These are phyloP conservation scores for Hololepta plana DNA, from an alignment of 2,888 invertebrate species.

Conservation along the genomic window DNA sequence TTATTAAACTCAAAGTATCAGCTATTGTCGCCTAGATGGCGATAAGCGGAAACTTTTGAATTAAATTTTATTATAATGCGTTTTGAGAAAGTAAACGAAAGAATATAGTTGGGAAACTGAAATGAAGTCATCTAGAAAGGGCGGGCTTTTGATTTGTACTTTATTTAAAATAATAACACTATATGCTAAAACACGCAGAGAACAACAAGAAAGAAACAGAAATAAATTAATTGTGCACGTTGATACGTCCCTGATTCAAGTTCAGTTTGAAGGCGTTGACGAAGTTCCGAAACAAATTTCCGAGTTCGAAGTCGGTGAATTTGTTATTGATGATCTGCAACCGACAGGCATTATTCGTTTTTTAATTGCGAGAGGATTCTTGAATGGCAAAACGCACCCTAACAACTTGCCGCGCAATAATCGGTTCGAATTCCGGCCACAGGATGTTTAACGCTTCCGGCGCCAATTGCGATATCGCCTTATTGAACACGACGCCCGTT, in stretches of 20 bases:
- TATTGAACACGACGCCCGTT: slow-evolving; percentile 22
- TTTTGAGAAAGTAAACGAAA: no score
- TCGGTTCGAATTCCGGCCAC: slow-evolving; percentile 26
- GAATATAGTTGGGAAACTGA: no score
- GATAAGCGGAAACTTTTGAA: no score
- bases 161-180: no score
- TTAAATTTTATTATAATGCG: no score
- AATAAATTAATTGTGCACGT: no score
- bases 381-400: slow-evolving; percentile 11
- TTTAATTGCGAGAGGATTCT: slow-evolving; percentile 4
- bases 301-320: slow-evolving; percentile 21
- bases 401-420: slow-evolving; percentile 21
- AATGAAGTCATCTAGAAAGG: no score
- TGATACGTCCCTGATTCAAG: slow-evolving; percentile 12
- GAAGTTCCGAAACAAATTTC: slow-evolving; percentile 21
- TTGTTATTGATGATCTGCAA: slow-evolving; percentile 24
- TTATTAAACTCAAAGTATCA: no score
- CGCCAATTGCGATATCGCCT: slow-evolving; percentile 22
- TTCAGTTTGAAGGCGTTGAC: slow-evolving; percentile 18
- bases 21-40: no score
- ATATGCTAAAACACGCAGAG: no score
- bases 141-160: no score
- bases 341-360: slow-evolving; percentile 7
- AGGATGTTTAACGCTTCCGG: slow-evolving; percentile 25
- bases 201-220: no score